phyloP scores from a whole-genome alignment of 2,113 vertebrate genomes.

The Apodemus speciosus region DNA sequence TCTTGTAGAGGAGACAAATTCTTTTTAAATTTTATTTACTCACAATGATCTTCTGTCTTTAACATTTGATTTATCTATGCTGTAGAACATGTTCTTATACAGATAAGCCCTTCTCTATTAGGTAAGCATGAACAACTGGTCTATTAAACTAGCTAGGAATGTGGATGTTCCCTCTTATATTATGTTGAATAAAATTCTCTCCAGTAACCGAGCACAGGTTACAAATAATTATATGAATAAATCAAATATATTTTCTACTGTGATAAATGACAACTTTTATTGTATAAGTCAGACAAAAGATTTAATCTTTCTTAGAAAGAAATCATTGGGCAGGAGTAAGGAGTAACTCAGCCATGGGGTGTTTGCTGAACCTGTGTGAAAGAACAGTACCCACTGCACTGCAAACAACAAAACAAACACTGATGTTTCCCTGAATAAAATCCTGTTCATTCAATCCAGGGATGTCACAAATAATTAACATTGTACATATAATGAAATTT shows the following conservation, averaged over 20 bases:
- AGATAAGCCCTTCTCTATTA: constrained; percentile 51
- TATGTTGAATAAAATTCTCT: constrained; percentile 26
- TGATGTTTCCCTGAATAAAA: constrained; percentile 56
- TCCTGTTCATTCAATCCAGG: constrained; percentile 59
- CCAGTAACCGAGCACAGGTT: constrained; percentile 33
- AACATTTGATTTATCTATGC: constrained; percentile 38
- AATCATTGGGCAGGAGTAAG: neutral
- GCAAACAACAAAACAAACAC: neutral
- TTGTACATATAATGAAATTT: neutral
- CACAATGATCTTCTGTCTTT: constrained; percentile 29
- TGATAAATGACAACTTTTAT: constrained; percentile 57
- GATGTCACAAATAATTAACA: constrained; percentile 40
- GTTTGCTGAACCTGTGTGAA: neutral
- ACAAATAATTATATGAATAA: constrained; percentile 59
- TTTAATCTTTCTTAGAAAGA: constrained; percentile 26
- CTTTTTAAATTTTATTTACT: constrained; percentile 54
- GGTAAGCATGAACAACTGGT: neutral
- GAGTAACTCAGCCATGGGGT: neutral
- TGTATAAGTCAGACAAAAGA: constrained; percentile 49
- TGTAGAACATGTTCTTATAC: constrained; percentile 40
- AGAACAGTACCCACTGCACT: neutral
- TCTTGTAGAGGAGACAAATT: neutral
- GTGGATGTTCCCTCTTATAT: neutral
- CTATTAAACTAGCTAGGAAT: constrained; percentile 8
- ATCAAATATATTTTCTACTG: constrained; percentile 71